A percentile compares a stretch with the other conserved stretches of the same genome.
Evolutionary conservation across 2,888 invertebrate genomes (phyloP).

Genomic region (Yponomeuta plumbellus): DNA sequence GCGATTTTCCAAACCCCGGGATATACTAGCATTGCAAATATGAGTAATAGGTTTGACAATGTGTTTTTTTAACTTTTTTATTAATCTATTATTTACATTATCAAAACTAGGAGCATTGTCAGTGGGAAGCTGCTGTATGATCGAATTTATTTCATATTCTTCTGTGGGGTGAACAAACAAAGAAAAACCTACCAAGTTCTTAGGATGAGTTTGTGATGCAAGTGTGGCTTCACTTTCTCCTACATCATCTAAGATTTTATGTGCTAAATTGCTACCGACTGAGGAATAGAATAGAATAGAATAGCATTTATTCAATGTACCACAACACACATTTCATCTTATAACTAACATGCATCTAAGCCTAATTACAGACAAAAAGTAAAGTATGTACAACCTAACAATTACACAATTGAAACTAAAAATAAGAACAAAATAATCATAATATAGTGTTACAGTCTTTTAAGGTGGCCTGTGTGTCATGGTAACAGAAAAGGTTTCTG

Average conservation of each 20-base stretch:
- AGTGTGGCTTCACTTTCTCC: not conserved
- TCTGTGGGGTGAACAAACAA: conserved; percentile 1
- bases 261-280: not conserved
- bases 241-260: not conserved
- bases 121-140: not conserved
- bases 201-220: not conserved
- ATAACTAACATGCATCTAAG: too few relatives aligned
- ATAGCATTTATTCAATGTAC: too few relatives aligned
- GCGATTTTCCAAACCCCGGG: not conserved
- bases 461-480: too few relatives aligned
- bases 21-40: not conserved
- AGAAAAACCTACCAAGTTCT: not conserved
- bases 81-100: not conserved
- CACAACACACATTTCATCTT: too few relatives aligned
- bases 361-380: too few relatives aligned
- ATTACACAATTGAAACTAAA: too few relatives aligned
- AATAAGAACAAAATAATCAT: too few relatives aligned
- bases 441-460: too few relatives aligned
- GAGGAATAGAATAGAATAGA: not conserved
- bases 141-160: not conserved
- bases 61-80: not conserved
- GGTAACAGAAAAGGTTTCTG: too few relatives aligned
- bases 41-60: not conserved
- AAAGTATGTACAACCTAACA: too few relatives aligned
- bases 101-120: not conserved